Conservation (phyloP, 1,140 invertebrate genomes). For the Ceratina australensis region DNA sequence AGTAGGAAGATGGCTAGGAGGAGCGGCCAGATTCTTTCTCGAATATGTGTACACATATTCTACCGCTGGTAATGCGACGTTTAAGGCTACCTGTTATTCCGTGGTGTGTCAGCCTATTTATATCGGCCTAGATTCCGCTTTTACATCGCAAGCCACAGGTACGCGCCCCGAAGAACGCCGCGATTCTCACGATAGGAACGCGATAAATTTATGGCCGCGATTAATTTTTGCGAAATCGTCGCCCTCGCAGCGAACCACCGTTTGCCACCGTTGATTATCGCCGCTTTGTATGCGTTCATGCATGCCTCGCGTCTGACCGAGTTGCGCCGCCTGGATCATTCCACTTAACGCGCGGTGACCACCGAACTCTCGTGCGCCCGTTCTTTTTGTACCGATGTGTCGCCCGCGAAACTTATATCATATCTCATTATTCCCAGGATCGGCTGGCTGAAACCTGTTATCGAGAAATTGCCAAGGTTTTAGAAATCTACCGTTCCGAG, state of each 20-base stretch:
- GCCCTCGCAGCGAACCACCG: conserved; percentile 2
- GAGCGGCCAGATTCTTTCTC: conserved; percentile 17
- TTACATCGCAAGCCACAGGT: conserved; percentile 72
- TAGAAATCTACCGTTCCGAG: conserved; percentile 27
- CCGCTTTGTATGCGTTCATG: conserved; percentile 8
- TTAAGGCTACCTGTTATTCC: conserved; percentile 79
- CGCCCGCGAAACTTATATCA: conserved; percentile 11
- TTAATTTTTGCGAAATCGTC: conserved; percentile 72
- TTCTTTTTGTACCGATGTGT: not conserved
- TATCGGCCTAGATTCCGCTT: conserved; percentile 79
- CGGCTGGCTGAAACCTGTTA: not conserved
- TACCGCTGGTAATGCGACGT: conserved; percentile 64
- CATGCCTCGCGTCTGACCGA: conserved; percentile 5
- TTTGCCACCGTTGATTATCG: not conserved
- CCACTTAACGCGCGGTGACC: conserved; percentile 26
- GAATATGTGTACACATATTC: conserved; percentile 18
- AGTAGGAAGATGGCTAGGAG: too few species aligned
- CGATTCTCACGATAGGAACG: conserved; percentile 75
- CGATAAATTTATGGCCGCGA: conserved; percentile 64
- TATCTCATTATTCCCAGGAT: not conserved
- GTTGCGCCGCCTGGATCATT: conserved; percentile 18
- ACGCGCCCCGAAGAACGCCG: conserved; percentile 64
- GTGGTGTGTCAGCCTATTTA: conserved; percentile 78
- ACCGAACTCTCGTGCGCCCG: conserved; percentile 16
- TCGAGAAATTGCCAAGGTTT: conserved; percentile 37